Evolutionary conservation across 2,113 vertebrate species (phyloP).

Genomic region (Heterotis niloticus): DNA sequence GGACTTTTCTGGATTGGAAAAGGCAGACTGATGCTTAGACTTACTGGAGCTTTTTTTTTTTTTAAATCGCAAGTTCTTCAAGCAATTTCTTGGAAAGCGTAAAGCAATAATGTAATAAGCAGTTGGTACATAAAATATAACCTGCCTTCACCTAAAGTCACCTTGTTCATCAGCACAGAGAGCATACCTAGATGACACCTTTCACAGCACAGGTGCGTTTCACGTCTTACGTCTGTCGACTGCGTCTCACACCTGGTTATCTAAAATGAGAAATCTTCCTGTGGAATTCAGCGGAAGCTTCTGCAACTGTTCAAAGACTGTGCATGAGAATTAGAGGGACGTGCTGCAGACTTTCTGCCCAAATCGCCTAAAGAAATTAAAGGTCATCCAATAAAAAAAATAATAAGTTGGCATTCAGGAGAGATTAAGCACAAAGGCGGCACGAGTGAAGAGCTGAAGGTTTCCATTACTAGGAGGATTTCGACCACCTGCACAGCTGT

Average conservation of each 20-base stretch:
- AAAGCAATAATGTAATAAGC: not conserved
- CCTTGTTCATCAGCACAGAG: too few species aligned
- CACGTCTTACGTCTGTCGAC: too few species aligned
- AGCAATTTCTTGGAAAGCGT: not conserved
- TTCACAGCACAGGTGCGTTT: not conserved
- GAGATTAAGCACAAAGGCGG: not conserved
- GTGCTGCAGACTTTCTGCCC: not conserved
- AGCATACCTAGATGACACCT: not conserved
- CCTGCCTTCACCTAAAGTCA: not conserved
- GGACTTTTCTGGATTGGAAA: not conserved
- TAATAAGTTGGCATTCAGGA: not conserved
- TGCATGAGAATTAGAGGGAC: not conserved
- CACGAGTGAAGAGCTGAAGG: not conserved
- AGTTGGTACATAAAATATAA: not conserved
- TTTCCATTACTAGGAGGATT: not conserved
- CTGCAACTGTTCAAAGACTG: not conserved
- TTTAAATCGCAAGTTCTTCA: not conserved
- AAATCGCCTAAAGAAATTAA: not conserved
- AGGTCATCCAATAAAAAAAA: too few species aligned
- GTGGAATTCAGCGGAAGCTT: constrained; percentile 6
- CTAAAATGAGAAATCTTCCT: constrained; percentile 16
- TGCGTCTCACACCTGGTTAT: not conserved
- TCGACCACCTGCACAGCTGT: not conserved
- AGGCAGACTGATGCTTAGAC: constrained; percentile 43
- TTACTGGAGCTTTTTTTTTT: constrained; percentile 77